Evolutionary conservation across 2,113 vertebrate species (phyloP), one percentile per base, ranked within the genome.

Genomic region (Zosterops japonicus): DNA sequence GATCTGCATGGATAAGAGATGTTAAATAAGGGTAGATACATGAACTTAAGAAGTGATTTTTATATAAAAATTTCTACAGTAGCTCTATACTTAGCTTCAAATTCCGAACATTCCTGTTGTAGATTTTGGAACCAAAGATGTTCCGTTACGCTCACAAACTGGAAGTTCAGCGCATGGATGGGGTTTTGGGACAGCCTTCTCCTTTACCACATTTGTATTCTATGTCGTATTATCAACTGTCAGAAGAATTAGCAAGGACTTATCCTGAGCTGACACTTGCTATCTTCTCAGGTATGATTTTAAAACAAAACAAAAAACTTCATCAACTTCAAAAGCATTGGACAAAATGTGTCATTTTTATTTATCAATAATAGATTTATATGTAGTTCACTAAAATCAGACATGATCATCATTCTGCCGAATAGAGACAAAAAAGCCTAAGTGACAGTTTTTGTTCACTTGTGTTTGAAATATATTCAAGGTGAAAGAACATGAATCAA

Each of bases 51-150:
- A 83, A 52, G n/a, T 80, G 6, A 35, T 89, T 86, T 60, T 87
- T 87, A 5, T 68, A 7, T 64, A 14, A 83, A 60, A 14, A 29
- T 64, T 65, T 87, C 41, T 27, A n/a, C 24, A 70, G 36, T 35
- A 65, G 18, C 41, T 84, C 28, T 64, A 8, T 79, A 57, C 19
- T 61, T 89, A 36, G 7, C 70, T 83, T 91, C 35, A 76, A 29
- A 69, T 82, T 79, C 52, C 90, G 29, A 50, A 39, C 83, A 56
- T 39, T 36, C 14, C 88, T 86, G 12, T 92, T 94, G 6, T 70
- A 99, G 99, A 99, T 99, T 94, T 97, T 99, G 98, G 99, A 99
- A 97, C 99, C 99, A 63, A 99, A 99, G 98, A 98, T 99, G 97
- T 99, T 99, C 97, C 99, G 99, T 96, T 99, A 99, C 6, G 99